These are phyloP conservation scores for Lasius platythorax DNA, from an alignment of 2,888 invertebrate genomes.

Conservation along the genomic window DNA sequence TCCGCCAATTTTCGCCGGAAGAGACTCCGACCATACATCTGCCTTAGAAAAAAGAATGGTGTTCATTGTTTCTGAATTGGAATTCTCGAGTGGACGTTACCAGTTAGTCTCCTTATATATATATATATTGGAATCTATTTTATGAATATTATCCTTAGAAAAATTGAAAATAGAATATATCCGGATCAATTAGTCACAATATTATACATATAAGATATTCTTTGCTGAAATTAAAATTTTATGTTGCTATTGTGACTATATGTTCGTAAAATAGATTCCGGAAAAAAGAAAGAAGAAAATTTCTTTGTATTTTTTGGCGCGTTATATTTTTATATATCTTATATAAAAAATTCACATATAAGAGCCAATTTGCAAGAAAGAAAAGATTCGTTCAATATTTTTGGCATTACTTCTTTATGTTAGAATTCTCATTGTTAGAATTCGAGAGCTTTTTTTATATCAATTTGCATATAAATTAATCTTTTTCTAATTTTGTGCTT, in stretches of 20 bases:
- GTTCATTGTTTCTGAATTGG: slow-evolving; percentile 22
- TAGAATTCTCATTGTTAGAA: background rate
- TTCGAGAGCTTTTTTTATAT: background rate
- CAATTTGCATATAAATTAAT: background rate
- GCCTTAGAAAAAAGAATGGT: slow-evolving; percentile 22
- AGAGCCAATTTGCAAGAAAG: background rate
- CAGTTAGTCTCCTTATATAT: background rate
- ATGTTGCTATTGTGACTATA: background rate
- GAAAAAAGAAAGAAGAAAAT: background rate
- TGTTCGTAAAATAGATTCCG: background rate
- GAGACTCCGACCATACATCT: slow-evolving; percentile 33
- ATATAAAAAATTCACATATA: background rate
- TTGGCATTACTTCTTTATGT: background rate
- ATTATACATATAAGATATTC: background rate
- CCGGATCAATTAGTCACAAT: background rate
- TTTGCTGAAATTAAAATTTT: slow-evolving; percentile 24
- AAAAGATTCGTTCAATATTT: background rate
- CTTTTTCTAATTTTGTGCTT: background rate
- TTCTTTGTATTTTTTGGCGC: background rate
- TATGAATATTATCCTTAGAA: background rate
- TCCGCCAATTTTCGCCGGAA: slow-evolving; percentile 48
- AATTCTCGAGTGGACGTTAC: slow-evolving; percentile 29
- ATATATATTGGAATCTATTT: background rate
- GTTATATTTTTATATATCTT: background rate
- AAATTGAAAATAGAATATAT: background rate